Evolutionary conservation across 2,888 invertebrate species (phyloP), one percentile per base, ranked within the genome.

Genomic region (Rutpela maculata): DNA sequence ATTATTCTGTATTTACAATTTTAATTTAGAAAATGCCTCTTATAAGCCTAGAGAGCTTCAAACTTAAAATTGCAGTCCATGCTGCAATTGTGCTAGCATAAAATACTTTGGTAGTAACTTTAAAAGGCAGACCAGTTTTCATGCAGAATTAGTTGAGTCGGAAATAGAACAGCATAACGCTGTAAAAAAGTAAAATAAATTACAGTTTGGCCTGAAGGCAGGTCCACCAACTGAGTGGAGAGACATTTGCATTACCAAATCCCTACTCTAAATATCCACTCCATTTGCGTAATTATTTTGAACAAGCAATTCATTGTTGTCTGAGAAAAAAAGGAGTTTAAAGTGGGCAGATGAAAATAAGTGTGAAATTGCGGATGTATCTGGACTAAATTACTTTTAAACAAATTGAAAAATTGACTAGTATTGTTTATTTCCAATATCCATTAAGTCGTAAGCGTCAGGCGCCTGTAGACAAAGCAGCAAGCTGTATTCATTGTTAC

Each of bases 231-330:
- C 74, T n/a, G 18, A 67, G 35, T 26, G 38, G 66, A 74, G 62
- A 67, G 74, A 74, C 74, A 74, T 74, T 74, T 74, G 67, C 74
- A 74, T 74, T 65, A 65, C 63, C 22, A 55, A 75, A 62, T 75
- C 70, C 75, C 63, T 50, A n/a, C 60, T 22, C 59, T 60, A 75
- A 75, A 75, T 75, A 75, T 75, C 70, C 75, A 70, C 69, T 70
- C 75, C 75, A 75, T 75, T 75, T 75, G 62, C 75, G 75, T 75
- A 75, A 75, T 75, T 75, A 75, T 75, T 75, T 75, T 68, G 62
- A 75, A 75, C 75, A 70, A 56, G 69, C 60, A 63, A 75, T 75
- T 70, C 70, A 50, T 75, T 63, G 75, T 31, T 70, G 70, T 60
- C 60, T 62, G 75, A 50, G 63, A 55, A 62, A 55, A 26, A 63